These are phyloP conservation scores for Pelecanus crispus DNA, from an alignment of 2,113 vertebrate genomes.

Conservation along the genomic window DNA sequence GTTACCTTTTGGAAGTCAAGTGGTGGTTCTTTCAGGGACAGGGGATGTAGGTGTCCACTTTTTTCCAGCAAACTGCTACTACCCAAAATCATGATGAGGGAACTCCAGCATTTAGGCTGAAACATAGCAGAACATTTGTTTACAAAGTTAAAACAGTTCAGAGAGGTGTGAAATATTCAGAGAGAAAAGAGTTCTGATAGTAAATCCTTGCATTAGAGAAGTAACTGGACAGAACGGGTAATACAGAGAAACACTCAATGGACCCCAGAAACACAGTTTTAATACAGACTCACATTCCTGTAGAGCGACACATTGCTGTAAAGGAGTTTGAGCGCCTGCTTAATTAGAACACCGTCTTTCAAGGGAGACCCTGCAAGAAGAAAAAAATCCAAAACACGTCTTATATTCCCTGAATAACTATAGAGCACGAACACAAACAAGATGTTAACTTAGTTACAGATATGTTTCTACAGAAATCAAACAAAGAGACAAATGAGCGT, in stretches of 20 bases:
- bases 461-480: background rate
- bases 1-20: conserved; percentile 35
- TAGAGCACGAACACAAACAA: background rate
- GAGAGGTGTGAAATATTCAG: background rate
- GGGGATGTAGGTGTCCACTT: background rate
- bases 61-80: background rate
- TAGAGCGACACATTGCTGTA: background rate
- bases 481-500: background rate
- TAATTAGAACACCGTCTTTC: conserved; percentile 19
- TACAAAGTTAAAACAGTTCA: background rate
- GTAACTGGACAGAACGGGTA: background rate
- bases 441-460: rapidly evolving
- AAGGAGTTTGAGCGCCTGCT: conserved; percentile 40
- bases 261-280: background rate
- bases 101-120: conserved; percentile 53
- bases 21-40: background rate
- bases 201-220: background rate
- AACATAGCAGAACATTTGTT: background rate
- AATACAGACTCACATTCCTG: conserved; percentile 36
- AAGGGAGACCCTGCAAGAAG: conserved; percentile 38
- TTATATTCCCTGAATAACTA: background rate
- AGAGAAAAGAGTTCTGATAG: background rate
- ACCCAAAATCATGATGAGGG: conserved; percentile 28
- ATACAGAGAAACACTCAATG: rapidly evolving
- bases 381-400: background rate